Percentiles rank a stretch among this genome's conserved stretches.
Conservation (phyloP, 2,888 invertebrate species). For the Argynnis bischoffii region DNA sequence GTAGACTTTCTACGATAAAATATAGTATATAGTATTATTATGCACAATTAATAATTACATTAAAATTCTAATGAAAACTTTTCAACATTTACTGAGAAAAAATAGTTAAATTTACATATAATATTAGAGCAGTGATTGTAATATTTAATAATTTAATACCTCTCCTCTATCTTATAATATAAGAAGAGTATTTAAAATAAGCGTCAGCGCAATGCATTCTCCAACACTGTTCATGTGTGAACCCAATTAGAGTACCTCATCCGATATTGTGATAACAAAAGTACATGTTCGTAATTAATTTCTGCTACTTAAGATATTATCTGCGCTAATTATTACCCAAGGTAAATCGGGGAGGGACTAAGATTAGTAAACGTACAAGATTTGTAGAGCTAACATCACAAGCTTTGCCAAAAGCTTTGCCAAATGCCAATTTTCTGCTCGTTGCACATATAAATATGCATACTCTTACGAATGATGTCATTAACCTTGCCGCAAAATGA, state of each 20-base stretch:
- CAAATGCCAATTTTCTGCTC: constrained; percentile 28
- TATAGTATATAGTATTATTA: neutral
- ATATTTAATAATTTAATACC: no score
- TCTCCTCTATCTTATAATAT: neutral
- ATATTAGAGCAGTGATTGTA: neutral
- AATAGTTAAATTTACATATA: neutral
- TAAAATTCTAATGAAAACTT: constrained; percentile 8
- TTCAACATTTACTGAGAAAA: neutral
- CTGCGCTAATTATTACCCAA: constrained; percentile 35
- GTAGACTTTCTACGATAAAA: neutral
- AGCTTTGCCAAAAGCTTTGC: constrained; percentile 23
- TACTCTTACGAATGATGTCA: constrained; percentile 29
- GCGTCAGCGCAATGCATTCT: constrained; percentile 17
- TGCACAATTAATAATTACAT: neutral
- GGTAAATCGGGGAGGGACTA: constrained; percentile 13
- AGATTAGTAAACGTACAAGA: constrained; percentile 19
- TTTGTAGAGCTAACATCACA: constrained; percentile 1
- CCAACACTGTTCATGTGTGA: constrained; percentile 60
- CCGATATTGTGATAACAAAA: constrained; percentile 36
- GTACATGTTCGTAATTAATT: constrained; percentile 52
- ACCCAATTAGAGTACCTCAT: constrained; percentile 67
- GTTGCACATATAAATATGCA: constrained; percentile 25
- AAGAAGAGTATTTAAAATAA: neutral
- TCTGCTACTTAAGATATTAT: constrained; percentile 47
- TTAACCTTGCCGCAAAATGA: constrained; percentile 32